Conservation (phyloP, 2,113 vertebrate genomes). For the Semnopithecus entellus region DNA sequence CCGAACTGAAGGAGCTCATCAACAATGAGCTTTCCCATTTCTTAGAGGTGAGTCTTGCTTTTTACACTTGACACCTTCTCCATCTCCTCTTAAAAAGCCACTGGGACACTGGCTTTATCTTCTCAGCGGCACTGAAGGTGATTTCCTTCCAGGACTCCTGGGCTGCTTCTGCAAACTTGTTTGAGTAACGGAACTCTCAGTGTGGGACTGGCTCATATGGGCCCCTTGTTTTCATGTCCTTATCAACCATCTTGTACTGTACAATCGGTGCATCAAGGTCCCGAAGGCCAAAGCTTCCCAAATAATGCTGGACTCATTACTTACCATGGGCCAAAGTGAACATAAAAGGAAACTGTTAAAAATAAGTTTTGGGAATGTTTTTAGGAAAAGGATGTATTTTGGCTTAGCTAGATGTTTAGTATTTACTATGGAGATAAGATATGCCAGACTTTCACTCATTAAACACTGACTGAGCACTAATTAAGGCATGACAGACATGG, state of each 20-base stretch:
- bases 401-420: not conserved
- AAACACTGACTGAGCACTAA: not conserved
- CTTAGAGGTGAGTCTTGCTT: constrained; percentile 83
- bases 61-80: not conserved
- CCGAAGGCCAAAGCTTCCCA: not conserved
- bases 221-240: not conserved
- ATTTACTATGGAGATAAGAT: not conserved
- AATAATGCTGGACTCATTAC: too few relatives aligned
- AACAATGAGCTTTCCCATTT: constrained; percentile 87
- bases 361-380: not conserved
- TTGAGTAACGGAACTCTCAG: not conserved
- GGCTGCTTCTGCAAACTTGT: not conserved
- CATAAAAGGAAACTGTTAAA: not conserved
- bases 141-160: not conserved
- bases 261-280: not conserved
- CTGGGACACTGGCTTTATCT: not conserved
- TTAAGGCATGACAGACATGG: not conserved
- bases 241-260: not conserved
- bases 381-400: not conserved
- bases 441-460: not conserved
- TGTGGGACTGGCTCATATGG: not conserved
- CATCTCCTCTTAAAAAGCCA: not conserved
- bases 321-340: not conserved
- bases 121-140: not conserved
- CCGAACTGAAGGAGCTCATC: constrained; percentile 90